Percentiles rank a stretch among this genome's conserved stretches.
Evolutionary conservation across 2,113 vertebrate genomes (phyloP).

Genomic region (Neofelis nebulosa): DNA sequence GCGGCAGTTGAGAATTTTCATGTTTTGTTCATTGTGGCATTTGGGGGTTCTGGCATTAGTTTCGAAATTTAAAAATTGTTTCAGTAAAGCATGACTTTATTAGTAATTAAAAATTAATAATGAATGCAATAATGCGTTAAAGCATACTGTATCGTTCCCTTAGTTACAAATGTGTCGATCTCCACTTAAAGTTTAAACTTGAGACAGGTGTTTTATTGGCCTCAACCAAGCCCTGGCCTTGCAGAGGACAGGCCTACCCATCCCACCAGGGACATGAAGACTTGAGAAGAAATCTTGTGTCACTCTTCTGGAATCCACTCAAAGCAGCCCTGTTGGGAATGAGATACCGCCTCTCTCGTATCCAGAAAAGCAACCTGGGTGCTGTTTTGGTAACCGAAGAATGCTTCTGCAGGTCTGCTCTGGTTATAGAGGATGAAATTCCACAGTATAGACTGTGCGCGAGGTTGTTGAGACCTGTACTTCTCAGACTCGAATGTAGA

Average conservation of each 20-base stretch:
- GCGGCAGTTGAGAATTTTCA: too few relatives aligned
- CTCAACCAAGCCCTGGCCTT: too few relatives aligned
- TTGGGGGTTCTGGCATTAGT: neutral
- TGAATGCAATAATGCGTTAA: neutral
- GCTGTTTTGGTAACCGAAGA: neutral
- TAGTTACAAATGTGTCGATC: neutral
- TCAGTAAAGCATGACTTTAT: neutral
- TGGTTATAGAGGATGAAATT: neutral
- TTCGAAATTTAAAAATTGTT: neutral
- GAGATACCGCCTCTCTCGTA: too few relatives aligned
- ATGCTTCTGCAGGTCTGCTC: neutral
- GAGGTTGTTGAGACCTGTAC: neutral
- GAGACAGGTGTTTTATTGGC: neutral
- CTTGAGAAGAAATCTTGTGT: neutral
- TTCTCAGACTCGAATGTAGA: neutral
- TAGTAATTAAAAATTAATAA: neutral
- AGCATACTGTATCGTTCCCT: neutral
- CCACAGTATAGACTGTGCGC: accelerated
- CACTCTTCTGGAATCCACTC: too few relatives aligned
- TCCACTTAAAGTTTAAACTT: neutral
- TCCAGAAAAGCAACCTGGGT: neutral
- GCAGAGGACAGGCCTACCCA: accelerated
- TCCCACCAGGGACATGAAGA: neutral
- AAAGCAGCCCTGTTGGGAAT: accelerated
- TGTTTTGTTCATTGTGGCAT: neutral